These are phyloP conservation scores for Maccullochella peelii DNA, from an alignment of 2,113 vertebrate species.

Conservation along the genomic window DNA sequence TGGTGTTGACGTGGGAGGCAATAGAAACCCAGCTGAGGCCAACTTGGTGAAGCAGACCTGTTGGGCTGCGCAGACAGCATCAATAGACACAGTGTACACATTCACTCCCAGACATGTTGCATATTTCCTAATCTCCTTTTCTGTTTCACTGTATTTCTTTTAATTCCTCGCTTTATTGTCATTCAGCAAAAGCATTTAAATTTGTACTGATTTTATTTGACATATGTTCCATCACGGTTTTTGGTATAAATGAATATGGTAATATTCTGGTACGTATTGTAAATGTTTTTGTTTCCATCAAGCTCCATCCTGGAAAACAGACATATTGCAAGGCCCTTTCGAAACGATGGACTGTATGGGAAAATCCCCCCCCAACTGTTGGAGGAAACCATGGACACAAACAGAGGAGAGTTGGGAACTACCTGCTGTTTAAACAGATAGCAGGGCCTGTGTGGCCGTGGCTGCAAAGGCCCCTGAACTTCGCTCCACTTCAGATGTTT, in stretches of 20 bases:
- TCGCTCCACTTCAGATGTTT: slow-evolving; percentile 77
- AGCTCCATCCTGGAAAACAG: slow-evolving; percentile 65
- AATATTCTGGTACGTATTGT: slow-evolving; percentile 30
- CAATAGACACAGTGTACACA: slow-evolving; percentile 29
- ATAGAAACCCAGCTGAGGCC: slow-evolving; percentile 74
- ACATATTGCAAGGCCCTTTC: slow-evolving; percentile 64
- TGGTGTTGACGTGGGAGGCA: slow-evolving; percentile 79
- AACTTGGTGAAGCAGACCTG: slow-evolving; percentile 67
- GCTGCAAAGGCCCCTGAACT: slow-evolving; percentile 67
- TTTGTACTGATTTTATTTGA: background rate
- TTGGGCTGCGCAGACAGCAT: slow-evolving; percentile 48
- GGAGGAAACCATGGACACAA: slow-evolving; percentile 74
- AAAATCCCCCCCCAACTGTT: slow-evolving; percentile 66
- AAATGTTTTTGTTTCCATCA: slow-evolving; percentile 72
- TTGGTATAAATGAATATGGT: slow-evolving; percentile 13
- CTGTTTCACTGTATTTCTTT: background rate
- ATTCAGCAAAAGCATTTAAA: background rate
- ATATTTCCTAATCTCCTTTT: background rate
- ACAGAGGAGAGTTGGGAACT: slow-evolving; percentile 72
- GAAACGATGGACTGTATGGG: slow-evolving; percentile 71
- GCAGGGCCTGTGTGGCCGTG: slow-evolving; percentile 61
- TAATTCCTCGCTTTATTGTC: background rate
- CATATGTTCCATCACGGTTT: slow-evolving; percentile 7
- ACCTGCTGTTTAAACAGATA: slow-evolving; percentile 84
- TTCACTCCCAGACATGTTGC: slow-evolving; percentile 27